phyloP scores from a whole-genome alignment of 1,140 invertebrate genomes.

The Drosophila ananassae region DNA sequence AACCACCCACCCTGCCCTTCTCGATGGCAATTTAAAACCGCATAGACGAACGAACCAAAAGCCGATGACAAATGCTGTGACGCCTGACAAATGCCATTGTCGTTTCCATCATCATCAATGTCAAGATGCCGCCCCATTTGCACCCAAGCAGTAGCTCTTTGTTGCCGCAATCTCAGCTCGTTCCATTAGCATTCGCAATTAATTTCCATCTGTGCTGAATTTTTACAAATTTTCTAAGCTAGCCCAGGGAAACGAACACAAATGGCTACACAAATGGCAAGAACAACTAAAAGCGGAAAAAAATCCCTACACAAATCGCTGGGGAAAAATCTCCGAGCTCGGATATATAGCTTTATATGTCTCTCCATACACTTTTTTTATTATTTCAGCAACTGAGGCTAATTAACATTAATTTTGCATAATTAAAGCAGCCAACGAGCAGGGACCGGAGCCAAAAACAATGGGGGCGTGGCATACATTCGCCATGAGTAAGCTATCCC shows the following conservation, averaged over 20 bases:
- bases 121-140: slow-evolving; percentile 23
- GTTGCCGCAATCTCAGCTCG: slow-evolving; percentile 28
- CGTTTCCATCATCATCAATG: slow-evolving; percentile 54
- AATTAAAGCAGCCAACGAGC: slow-evolving; percentile 58
- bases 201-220: slow-evolving; percentile 66
- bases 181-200: slow-evolving; percentile 73
- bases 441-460: slow-evolving; percentile 41
- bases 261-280: slow-evolving; percentile 4
- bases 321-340: slow-evolving; percentile 36
- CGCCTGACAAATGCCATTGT: slow-evolving; percentile 51
- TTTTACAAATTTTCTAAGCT: slow-evolving; percentile 61
- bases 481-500: slow-evolving; percentile 3
- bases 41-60: slow-evolving; percentile 22
- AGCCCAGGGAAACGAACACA: slow-evolving; percentile 21
- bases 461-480: slow-evolving; percentile 5
- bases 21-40: slow-evolving; percentile 32
- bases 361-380: slow-evolving; percentile 29
- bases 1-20: neutral
- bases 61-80: slow-evolving; percentile 54
- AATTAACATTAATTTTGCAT: slow-evolving; percentile 82
- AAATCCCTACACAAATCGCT: slow-evolving; percentile 21
- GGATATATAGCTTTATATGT: slow-evolving; percentile 32
- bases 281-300: slow-evolving; percentile 30
- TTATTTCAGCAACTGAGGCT: slow-evolving; percentile 66
- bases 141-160: slow-evolving; percentile 25